These are phyloP conservation scores for Oncopeltus fasciatus DNA, from an alignment of 1,140 invertebrate genomes.

Conservation along the genomic window DNA sequence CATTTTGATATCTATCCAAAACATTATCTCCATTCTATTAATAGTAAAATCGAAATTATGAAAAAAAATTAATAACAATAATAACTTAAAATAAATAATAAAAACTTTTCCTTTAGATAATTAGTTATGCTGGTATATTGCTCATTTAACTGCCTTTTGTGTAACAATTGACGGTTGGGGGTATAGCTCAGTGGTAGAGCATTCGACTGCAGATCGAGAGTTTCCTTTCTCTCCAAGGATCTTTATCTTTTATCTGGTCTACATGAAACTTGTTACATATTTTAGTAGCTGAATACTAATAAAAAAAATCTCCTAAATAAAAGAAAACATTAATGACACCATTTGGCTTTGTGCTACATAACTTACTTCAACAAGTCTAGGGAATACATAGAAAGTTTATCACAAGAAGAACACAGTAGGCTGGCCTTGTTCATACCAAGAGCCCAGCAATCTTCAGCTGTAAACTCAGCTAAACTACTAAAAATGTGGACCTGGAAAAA, in stretches of 20 bases:
- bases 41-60: too few species aligned
- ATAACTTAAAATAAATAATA: too few species aligned
- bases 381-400: constrained; percentile 62
- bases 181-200: constrained; percentile 60
- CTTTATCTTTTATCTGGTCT: background rate
- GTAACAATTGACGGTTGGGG: too few species aligned
- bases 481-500: too few species aligned
- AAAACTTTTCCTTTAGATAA: too few species aligned
- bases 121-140: too few species aligned
- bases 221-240: too few species aligned
- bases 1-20: too few species aligned
- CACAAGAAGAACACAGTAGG: constrained; percentile 76
- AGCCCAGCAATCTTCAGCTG: constrained; percentile 66
- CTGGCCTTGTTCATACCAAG: constrained; percentile 76
- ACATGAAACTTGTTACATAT: background rate
- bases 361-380: constrained; percentile 44
- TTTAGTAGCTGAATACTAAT: background rate
- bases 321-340: background rate
- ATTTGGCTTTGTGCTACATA: background rate
- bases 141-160: too few species aligned
- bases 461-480: constrained; percentile 31
- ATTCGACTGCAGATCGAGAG: constrained; percentile 81
- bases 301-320: too few species aligned
- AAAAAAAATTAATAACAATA: too few species aligned
- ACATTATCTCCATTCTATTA: too few species aligned